Base-by-base conservation (phyloP, 2,113 vertebrate genomes). In the Nesospiza acunhae region DNA sequence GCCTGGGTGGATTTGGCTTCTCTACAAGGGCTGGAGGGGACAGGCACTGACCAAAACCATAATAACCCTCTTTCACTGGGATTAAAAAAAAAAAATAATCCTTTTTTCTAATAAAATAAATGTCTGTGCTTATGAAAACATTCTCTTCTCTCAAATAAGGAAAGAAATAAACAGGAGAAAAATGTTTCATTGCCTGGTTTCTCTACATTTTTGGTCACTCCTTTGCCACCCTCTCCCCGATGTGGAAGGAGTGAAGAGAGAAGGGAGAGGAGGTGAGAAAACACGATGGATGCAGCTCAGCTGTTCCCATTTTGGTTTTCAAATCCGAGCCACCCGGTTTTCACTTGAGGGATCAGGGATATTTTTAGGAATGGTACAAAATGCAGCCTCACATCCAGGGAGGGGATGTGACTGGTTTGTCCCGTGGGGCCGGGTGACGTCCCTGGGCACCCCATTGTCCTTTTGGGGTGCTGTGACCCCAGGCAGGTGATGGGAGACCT, bases 251-350 rank as follows among this genome's bases (percentile, higher is more conserved):
- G 64, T 4, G 13, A 81, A 50, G 55, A 78, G 88, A 73, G 68
- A 92, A 77, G 35, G 88, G 93, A 95, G 96, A 96, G 92, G 96
- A 96, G 95, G 94, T 92, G 93, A 92, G 94, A 95, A 96, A 93
- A 81, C 39, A 77, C 27, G 42, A 53, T 3, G 64, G 80, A 77
- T 90, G 80, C 83, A 81, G 60, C 91, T 96, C 91, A 93, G 83
- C 90, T 92, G 76, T 84, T 97, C 84, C 94, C 92, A 47, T 91
- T 92, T 92, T 72, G 89, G 64, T 68, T 93, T 92, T 81, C 89
- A 94, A 68, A 92, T 74, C 76, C 6, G 33, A 89, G 78, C 33
- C 68, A 74, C 72, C 11, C 4, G 15, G 3, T 90, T 92, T 92
- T 66, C 95, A 81, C 83, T 92, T 11, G 56, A 47, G 81, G 55